Conservation (phyloP, 2,113 vertebrate species). For the Takifugu bimaculatus region DNA sequence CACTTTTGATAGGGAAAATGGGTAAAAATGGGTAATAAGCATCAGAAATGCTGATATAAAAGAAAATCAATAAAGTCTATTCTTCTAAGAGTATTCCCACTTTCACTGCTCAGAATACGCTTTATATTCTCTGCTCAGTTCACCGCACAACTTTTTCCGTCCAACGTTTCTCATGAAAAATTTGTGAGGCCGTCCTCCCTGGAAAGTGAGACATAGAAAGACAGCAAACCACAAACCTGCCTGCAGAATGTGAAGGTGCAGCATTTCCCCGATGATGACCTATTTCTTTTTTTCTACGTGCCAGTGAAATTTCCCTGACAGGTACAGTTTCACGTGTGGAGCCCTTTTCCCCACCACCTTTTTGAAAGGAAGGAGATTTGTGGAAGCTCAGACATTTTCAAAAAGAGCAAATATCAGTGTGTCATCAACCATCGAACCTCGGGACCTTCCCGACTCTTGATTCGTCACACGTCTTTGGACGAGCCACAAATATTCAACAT, state of each 20-base stretch:
- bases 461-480: constrained; percentile 2
- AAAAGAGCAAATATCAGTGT: constrained; percentile 6
- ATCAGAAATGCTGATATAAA: no score
- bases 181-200: constrained; percentile 1
- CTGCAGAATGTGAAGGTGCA: constrained; percentile 8
- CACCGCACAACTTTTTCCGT: background rate
- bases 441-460: background rate
- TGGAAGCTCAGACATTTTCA: constrained; percentile 17
- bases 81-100: no score
- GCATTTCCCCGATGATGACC: no score
- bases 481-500: constrained; percentile 14
- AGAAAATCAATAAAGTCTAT: no score
- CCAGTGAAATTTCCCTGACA: background rate
- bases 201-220: constrained; percentile 2
- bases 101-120: background rate
- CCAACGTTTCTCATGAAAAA: background rate
- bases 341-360: constrained; percentile 14
- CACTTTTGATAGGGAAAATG: background rate
- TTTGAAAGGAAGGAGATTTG: constrained; percentile 23
- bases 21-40: no score
- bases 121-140: background rate
- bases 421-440: constrained; percentile 2
- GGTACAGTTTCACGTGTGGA: background rate
- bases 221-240: constrained; percentile 17
- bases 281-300: no score